Conservation (phyloP, 2,888 invertebrate species). For the Tridacna gigas region DNA sequence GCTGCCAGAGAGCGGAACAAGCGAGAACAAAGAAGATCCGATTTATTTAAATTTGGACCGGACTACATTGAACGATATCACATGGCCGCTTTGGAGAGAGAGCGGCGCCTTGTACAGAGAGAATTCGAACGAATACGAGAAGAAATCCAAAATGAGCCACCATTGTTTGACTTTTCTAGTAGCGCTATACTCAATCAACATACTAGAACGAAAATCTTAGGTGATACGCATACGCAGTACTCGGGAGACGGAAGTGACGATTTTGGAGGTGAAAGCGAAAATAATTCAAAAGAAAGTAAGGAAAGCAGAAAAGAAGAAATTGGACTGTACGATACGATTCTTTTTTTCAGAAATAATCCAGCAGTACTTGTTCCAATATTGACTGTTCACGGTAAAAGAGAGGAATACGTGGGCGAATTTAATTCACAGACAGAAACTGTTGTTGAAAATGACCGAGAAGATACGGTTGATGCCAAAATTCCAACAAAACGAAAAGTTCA, state of each 20-base stretch:
- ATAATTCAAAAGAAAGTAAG: not conserved
- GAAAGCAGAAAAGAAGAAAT: slow-evolving; percentile 52
- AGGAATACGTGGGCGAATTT: slow-evolving; percentile 49
- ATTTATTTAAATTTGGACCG: slow-evolving; percentile 62
- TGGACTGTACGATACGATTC: slow-evolving; percentile 47
- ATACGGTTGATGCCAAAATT: not conserved
- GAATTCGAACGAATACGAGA: slow-evolving; percentile 64
- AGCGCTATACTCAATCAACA: not conserved
- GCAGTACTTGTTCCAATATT: slow-evolving; percentile 59
- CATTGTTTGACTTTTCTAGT: slow-evolving; percentile 2
- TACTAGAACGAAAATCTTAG: not conserved
- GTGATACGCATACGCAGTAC: slow-evolving; percentile 2
- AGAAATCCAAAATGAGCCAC: slow-evolving; percentile 52
- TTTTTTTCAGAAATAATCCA: slow-evolving; percentile 61
- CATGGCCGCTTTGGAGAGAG: slow-evolving; percentile 57
- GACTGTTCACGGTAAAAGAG: slow-evolving; percentile 54
- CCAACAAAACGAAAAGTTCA: slow-evolving; percentile 13
- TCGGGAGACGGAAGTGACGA: not conserved
- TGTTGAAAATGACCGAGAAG: not conserved
- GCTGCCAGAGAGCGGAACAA: slow-evolving; percentile 65
- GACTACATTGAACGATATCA: slow-evolving; percentile 56
- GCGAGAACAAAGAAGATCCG: slow-evolving; percentile 63
- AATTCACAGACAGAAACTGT: not conserved
- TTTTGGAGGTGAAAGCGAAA: not conserved
- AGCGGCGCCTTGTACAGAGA: slow-evolving; percentile 63